These are phyloP conservation scores for Microctenopoma stevenorrisi DNA, from an alignment of 2,797 vertebrate species.

Conservation along the genomic window DNA sequence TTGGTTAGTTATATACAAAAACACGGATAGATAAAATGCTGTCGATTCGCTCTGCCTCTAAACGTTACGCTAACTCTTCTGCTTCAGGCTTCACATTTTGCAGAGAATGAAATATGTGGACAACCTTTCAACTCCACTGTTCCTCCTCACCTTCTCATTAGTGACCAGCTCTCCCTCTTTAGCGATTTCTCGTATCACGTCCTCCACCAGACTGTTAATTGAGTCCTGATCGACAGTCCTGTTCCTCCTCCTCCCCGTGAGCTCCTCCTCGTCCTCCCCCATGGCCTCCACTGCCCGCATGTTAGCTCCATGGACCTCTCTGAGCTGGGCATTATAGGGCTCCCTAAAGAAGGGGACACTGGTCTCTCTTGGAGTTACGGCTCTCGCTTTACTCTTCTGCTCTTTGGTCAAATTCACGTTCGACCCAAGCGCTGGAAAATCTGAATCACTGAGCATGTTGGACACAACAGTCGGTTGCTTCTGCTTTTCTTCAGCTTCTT, in stretches of 20 bases:
- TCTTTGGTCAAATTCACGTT: conserved; percentile 38
- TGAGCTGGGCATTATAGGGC: conserved; percentile 73
- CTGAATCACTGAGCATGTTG: conserved; percentile 10
- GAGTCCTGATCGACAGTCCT: conserved; percentile 39
- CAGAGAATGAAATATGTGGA: neutral
- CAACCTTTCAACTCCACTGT: neutral
- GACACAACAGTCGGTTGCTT: neutral
- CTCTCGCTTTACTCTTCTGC: conserved; percentile 55
- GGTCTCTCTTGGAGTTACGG: conserved; percentile 14
- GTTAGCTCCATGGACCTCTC: conserved; percentile 76
- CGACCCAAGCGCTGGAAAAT: conserved; percentile 72
- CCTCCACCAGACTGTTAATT: conserved; percentile 73
- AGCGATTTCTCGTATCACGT: conserved; percentile 77
- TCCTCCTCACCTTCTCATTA: conserved; percentile 71
- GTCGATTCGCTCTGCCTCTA: too few relatives aligned
- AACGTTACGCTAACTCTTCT: too few relatives aligned
- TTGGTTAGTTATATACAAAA: neutral
- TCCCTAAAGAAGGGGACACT: conserved; percentile 58
- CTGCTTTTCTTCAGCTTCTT: conserved; percentile 10
- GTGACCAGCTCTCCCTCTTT: conserved; percentile 83
- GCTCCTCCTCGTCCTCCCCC: conserved; percentile 27
- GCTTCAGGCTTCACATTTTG: too few relatives aligned
- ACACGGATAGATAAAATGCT: too few relatives aligned
- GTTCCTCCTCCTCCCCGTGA: conserved; percentile 21
- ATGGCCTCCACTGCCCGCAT: conserved; percentile 74